Base-by-base conservation (phyloP, 2,113 vertebrate species). In the Chionomys nivalis region DNA sequence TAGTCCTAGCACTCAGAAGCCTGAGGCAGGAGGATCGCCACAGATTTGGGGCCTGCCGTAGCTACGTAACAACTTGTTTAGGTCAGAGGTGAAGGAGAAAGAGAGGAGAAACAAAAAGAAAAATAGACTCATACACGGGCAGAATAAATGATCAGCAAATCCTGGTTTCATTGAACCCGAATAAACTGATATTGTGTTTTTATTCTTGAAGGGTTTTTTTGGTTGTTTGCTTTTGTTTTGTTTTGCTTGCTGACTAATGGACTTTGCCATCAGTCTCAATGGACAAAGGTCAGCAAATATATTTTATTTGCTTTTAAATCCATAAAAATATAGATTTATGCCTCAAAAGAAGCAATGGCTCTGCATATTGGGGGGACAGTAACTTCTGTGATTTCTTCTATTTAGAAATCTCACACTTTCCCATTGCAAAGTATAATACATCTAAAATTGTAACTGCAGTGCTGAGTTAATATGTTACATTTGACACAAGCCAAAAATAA, bases 401-500 rank as follows among this genome's bases (percentile, higher is more conserved):
- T 70, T 93, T 70, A 66, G 83, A 91, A 39, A 31, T 39, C n/a
- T 87, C 88, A 91, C 9, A 89, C 61, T 93, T 94, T 81, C 49
- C n/a, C 21, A 58, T 19, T 61, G 61, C 61, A 75, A 55, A 65
- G 44, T 85, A n/a, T 58, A 47, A 12, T 28, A 7, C 52, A 66
- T 65, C 49, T 92, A 91, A 94, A 93, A 47, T 81, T 82, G 5
- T 66, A 93, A 83, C 89, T 83, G 44, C 39, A 44, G 49, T 42
- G 44, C 78, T n/a, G 63, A 77, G 79, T 90, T 92, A 77, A 68
- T 77, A 86, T 82, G 58, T 81, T 89, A 49, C 24, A 76, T 86
- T 92, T 93, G 87, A 73, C 9, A 16, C 21, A 16, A 95, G 58
- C 52, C 52, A 78, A 70, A 89, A 94, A 76, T 89, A 86, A 96